Conservation (phyloP, 2,888 invertebrate species). For the Apodemia duryi region DNA sequence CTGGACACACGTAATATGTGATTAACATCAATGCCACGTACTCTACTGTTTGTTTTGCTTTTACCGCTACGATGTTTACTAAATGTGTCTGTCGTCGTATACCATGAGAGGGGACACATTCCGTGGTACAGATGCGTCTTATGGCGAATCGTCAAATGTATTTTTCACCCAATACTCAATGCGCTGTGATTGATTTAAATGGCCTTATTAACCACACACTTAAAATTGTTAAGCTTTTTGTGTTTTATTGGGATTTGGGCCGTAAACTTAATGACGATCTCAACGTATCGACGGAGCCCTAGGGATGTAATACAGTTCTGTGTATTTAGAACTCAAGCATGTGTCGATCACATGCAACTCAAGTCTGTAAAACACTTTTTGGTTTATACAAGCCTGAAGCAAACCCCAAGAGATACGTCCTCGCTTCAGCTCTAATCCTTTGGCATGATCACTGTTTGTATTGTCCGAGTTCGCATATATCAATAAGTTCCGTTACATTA, state of each 20-base stretch:
- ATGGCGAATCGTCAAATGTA: constrained; percentile 68
- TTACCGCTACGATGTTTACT: constrained; percentile 78
- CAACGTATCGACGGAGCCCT: neutral
- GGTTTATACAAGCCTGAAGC: constrained; percentile 13
- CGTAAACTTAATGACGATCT: constrained; percentile 34
- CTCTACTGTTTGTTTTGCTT: constrained; percentile 71
- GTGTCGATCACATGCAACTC: neutral
- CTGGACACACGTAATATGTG: constrained; percentile 68
- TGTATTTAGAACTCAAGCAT: constrained; percentile 51
- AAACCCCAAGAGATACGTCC: constrained; percentile 40
- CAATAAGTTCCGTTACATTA: constrained; percentile 49
- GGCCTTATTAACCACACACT: constrained; percentile 69
- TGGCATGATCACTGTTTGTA: constrained; percentile 67
- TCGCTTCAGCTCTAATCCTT: constrained; percentile 58
- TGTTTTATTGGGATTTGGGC: constrained; percentile 54
- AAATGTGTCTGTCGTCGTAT: constrained; percentile 54
- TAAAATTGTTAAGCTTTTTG: constrained; percentile 64
- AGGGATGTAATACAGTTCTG: constrained; percentile 34
- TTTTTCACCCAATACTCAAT: constrained; percentile 80
- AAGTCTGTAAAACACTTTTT: neutral
- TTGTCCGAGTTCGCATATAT: constrained; percentile 51
- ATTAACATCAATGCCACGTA: constrained; percentile 73
- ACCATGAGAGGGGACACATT: constrained; percentile 55
- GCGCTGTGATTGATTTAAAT: constrained; percentile 62
- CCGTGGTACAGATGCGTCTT: constrained; percentile 55